Evolutionary conservation across 2,888 invertebrate genomes (phyloP).

Genomic region (Melanostoma mellinum): DNA sequence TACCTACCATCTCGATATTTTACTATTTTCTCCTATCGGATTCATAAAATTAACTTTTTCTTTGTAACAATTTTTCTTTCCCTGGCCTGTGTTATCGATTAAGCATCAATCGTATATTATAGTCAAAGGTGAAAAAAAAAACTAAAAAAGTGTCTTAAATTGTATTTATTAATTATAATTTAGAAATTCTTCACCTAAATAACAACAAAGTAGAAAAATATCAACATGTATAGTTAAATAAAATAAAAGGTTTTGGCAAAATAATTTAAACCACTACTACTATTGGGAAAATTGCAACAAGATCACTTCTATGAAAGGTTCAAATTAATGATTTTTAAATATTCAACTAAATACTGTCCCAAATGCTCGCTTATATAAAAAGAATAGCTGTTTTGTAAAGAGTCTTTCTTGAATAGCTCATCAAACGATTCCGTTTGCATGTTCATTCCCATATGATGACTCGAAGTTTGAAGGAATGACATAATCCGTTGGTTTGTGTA

Average conservation of each 20-base stretch:
- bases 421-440: constrained; percentile 76
- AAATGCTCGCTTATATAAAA: constrained; percentile 79
- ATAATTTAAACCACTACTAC: constrained; percentile 39
- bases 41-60: too few species aligned
- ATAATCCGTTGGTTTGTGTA: constrained; percentile 80
- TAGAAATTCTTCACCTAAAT: constrained; percentile 45
- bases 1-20: too few species aligned
- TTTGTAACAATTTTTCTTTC: too few species aligned
- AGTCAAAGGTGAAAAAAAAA: too few species aligned
- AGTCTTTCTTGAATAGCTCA: constrained; percentile 76
- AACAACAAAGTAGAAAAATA: constrained; percentile 61
- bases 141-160: too few species aligned
- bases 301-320: constrained; percentile 50
- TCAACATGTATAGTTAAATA: constrained; percentile 50
- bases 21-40: too few species aligned
- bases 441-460: constrained; percentile 55
- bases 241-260: constrained; percentile 49
- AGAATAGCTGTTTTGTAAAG: constrained; percentile 74
- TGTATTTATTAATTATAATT: constrained; percentile 46
- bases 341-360: constrained; percentile 79
- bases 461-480: constrained; percentile 78
- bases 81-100: too few species aligned
- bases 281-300: not conserved
- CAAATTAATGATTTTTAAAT: constrained; percentile 77
- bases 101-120: too few species aligned